Base-by-base conservation (phyloP, 2,113 vertebrate genomes). In the Sterna hirundo region DNA sequence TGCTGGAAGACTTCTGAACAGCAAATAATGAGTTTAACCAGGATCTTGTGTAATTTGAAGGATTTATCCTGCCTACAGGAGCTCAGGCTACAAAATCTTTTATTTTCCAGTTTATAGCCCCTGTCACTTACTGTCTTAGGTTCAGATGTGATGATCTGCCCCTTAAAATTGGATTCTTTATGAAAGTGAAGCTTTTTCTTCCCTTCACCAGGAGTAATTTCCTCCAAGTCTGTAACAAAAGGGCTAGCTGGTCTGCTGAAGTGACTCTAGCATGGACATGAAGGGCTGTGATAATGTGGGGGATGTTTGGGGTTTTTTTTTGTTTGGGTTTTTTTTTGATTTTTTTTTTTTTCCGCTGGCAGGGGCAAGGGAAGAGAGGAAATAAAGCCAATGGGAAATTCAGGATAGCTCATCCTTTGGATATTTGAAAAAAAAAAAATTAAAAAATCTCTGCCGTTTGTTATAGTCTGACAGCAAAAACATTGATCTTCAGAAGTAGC, bases 21-120 rank as follows among this genome's bases (percentile, higher is more conserved):
- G 95, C 92, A 96, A 97, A 95, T 96, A 98, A 94, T 96, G 96
- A 96, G 91, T 98, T 97, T 95, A 96, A 94, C 80, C 69, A 94
- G 86, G 62, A 83, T 95, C 92, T 91, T 88, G 52, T 86, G 68
- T 96, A 95, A 93, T 95, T 78, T n/a, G 81, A 68, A 79, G 90
- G 97, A 97, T 97, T 98, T 97, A 94, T 74, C 44, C 61, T 55
- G 66, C 84, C 85, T 68, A 64, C 62, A 86, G 83, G 78, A 93
- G 74, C 74, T 86, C 40, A 88, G 83, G 88, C 89, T 66, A 94
- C 62, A 60, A 71, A 93, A 95, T 95, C 76, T 90, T 97, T 93
- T 94, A 38, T 96, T 95, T 85, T 95, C 79, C 88, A 86, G 72
- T 94, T 97, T 94, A 88, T 69, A 91, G 65, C 32, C 77, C 15